These are phyloP conservation scores for Zaprionus africanus DNA, from an alignment of 1,140 invertebrate species.

Conservation along the genomic window DNA sequence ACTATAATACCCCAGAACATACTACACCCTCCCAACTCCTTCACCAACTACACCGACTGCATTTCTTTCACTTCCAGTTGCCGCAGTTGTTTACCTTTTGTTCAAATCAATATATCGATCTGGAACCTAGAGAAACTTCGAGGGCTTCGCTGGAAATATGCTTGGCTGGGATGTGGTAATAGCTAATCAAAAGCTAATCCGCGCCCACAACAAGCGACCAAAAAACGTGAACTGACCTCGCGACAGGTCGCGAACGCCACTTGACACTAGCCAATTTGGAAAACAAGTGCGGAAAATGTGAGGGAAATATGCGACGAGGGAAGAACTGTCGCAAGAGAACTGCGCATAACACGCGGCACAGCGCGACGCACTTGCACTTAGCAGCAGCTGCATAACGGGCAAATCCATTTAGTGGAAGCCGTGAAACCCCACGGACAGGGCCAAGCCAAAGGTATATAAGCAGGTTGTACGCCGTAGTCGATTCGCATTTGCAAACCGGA, in stretches of 20 bases:
- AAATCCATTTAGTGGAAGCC: constrained; percentile 80
- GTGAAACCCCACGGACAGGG: constrained; percentile 61
- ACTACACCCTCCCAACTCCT: neutral
- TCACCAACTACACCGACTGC: neutral
- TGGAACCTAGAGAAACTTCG: constrained; percentile 36
- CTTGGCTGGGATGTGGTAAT: constrained; percentile 30
- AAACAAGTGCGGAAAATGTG: constrained; percentile 43
- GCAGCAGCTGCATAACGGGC: constrained; percentile 62
- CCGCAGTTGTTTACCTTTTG: neutral
- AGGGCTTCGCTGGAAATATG: constrained; percentile 47
- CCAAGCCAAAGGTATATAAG: constrained; percentile 81
- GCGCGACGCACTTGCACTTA: constrained; percentile 21
- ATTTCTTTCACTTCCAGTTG: neutral
- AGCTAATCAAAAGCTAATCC: constrained; percentile 57
- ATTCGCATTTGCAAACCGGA: constrained; percentile 60
- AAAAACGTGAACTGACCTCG: constrained; percentile 60
- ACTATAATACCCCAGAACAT: neutral
- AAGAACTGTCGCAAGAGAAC: neutral
- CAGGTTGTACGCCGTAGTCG: constrained; percentile 56
- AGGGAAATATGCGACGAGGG: neutral
- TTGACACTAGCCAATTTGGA: constrained; percentile 80
- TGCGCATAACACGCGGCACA: constrained; percentile 28
- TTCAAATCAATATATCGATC: constrained; percentile 62
- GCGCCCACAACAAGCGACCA: constrained; percentile 23
- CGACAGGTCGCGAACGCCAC: constrained; percentile 58